phyloP scores from a whole-genome alignment of 2,797 vertebrate species.

The Adelosebastes latens region DNA sequence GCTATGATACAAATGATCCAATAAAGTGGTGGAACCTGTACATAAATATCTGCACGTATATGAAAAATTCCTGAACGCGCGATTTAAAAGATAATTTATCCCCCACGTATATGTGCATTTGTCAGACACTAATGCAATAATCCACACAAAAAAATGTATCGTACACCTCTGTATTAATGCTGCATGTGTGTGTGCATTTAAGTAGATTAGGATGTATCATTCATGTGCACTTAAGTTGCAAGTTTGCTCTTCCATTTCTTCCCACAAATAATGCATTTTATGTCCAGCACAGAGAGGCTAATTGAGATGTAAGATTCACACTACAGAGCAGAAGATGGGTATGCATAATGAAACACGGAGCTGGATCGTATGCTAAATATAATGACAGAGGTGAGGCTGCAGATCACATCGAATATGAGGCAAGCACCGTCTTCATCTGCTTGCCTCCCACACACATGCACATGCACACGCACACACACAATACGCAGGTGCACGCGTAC shows the following conservation, averaged over 20 bases:
- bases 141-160: too few species aligned
- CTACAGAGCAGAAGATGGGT: constrained; percentile 58
- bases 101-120: not conserved
- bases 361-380: constrained; percentile 74
- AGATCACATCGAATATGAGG: constrained; percentile 73
- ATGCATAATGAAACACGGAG: constrained; percentile 72
- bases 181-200: not conserved
- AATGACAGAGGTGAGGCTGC: constrained; percentile 75
- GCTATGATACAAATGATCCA: too few species aligned
- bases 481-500: constrained; percentile 6
- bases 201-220: constrained; percentile 9
- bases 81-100: not conserved
- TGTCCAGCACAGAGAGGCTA: constrained; percentile 70
- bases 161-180: not conserved
- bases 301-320: constrained; percentile 76
- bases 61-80: not conserved
- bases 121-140: not conserved
- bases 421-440: constrained; percentile 68
- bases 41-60: not conserved
- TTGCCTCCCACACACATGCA: constrained; percentile 61
- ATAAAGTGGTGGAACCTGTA: not conserved
- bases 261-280: constrained; percentile 62
- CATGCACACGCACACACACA: not conserved
- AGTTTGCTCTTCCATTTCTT: constrained; percentile 42
- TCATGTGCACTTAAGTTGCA: constrained; percentile 13